Evolutionary conservation across 53 echinoderm and acorn worm species (phyloP), one percentile per base, ranked within the genome.

Genomic region (Patiria pectinifera): DNA sequence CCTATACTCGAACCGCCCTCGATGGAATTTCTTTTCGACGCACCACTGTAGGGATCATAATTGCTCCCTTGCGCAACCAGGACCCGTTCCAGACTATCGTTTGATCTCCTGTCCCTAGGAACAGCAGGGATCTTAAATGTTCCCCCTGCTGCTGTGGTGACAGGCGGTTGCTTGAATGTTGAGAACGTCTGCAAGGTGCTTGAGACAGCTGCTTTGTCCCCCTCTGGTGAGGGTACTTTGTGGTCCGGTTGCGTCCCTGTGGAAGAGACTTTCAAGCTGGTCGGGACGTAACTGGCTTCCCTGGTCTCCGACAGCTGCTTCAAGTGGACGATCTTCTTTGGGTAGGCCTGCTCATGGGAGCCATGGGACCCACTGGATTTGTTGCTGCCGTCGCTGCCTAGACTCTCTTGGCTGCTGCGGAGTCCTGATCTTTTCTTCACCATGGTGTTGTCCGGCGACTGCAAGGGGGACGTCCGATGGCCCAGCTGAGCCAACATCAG

Each of bases 331-430:
- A 92, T 86, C 43, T 87, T 78, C 60, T 82, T 85, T 22, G 92
- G 89, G 69, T 91, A 84, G 43, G 48, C 91, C 47, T 90, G 86
- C 59, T 92, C 95, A 58, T 93, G 91, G 4, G 91, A 93, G 66
- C 95, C 95, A 23, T 83, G 96, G 6, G 99, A 96, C 26, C 99
- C 99, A 12, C 87, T 89, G 18, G 96, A 96, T 62, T 94, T 93
- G 69, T 94, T 97, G 83, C 97, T 97, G 35, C 92, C 71, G 35
- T 99, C 97, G 84, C 99, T 99, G 44, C 95, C 91, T 13, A 99
- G 77, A 59, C 99, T 99, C 90, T 99, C 99, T 62, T 92, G 96
- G 76, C 99, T 99, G 71, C 97, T 95, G 6, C 97, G 93, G 46
- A 96, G 83, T 43, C 92, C 96, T 6, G 93, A 80, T 48, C 76